Evolutionary conservation across 2,797 vertebrate genomes (phyloP).

Genomic region (Gymnodraco acuticeps): DNA sequence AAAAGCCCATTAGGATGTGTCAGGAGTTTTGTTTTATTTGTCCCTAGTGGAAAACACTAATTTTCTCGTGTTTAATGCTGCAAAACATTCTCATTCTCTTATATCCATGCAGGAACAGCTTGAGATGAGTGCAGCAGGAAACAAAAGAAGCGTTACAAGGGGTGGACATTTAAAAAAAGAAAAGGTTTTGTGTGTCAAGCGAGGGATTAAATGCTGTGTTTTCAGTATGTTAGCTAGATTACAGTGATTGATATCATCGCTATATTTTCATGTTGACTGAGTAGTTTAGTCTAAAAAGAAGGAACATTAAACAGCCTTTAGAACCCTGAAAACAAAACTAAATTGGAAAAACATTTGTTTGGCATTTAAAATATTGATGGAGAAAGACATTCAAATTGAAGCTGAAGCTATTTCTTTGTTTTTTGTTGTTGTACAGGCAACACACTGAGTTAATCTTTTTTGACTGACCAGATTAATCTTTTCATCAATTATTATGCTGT

Average conservation of each 20-base stretch:
- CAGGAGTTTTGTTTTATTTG: slow-evolving; percentile 36
- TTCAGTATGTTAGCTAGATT: slow-evolving; percentile 11
- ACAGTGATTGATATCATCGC: neutral
- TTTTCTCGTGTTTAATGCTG: slow-evolving; percentile 54
- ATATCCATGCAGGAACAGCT: slow-evolving; percentile 10
- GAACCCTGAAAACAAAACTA: neutral
- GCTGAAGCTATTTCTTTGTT: too few relatives aligned
- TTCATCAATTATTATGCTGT: slow-evolving; percentile 51
- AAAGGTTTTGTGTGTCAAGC: slow-evolving; percentile 17
- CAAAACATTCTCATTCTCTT: slow-evolving; percentile 44
- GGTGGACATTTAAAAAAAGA: neutral
- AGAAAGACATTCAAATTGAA: slow-evolving; percentile 25
- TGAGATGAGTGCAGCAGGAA: slow-evolving; percentile 7
- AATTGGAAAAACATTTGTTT: slow-evolving; percentile 9
- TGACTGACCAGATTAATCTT: slow-evolving; percentile 48
- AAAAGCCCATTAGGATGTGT: slow-evolving; percentile 50
- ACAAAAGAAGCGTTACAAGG: slow-evolving; percentile 8
- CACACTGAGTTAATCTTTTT: slow-evolving; percentile 45
- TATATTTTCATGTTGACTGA: slow-evolving; percentile 5
- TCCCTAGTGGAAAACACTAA: slow-evolving; percentile 35
- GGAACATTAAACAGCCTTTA: neutral
- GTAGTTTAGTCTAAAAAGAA: neutral
- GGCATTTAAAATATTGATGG: slow-evolving; percentile 5
- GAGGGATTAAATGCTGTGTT: slow-evolving; percentile 1
- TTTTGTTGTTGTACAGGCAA: slow-evolving; percentile 28